A percentile compares a stretch with the other conserved stretches of the same genome.
Conservation (phyloP, 2,797 vertebrate species). For the Furcifer pardalis region DNA sequence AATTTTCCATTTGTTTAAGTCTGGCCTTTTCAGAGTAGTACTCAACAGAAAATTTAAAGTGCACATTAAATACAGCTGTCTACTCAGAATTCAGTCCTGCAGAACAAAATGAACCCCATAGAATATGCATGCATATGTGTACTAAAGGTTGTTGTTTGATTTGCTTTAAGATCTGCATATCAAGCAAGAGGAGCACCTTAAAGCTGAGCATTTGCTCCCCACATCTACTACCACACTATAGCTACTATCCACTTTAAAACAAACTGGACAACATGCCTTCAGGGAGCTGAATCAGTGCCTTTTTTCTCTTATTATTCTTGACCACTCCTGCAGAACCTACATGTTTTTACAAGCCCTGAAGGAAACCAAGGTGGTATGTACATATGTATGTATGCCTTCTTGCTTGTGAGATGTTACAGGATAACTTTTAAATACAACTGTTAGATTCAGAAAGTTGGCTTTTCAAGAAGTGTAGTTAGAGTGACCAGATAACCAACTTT, state of each 20-base stretch:
- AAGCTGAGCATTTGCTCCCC: not conserved
- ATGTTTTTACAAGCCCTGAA: slow-evolving; percentile 42
- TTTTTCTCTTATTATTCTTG: slow-evolving; percentile 25
- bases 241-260: not conserved
- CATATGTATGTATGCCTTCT: slow-evolving; percentile 26
- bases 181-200: not conserved
- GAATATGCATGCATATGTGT: not conserved
- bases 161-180: not conserved
- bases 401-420: slow-evolving; percentile 12
- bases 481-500: slow-evolving; percentile 21
- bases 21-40: not conserved
- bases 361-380: slow-evolving; percentile 24
- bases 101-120: not conserved
- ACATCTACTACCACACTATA: not conserved
- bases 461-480: not conserved
- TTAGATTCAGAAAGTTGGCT: slow-evolving; percentile 9
- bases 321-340: slow-evolving; percentile 19
- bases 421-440: slow-evolving; percentile 25
- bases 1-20: not conserved
- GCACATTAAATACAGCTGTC: not conserved
- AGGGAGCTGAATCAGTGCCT: slow-evolving; percentile 24
- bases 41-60: not conserved
- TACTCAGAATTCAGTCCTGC: not conserved
- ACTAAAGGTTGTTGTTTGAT: not conserved
- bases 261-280: slow-evolving; percentile 8